A percentile compares a stretch with the other conserved stretches of the same genome.
These are phyloP conservation scores for Pseudomyrmex dendroicus DNA, from an alignment of 1,140 invertebrate genomes.

Conservation along the genomic window DNA sequence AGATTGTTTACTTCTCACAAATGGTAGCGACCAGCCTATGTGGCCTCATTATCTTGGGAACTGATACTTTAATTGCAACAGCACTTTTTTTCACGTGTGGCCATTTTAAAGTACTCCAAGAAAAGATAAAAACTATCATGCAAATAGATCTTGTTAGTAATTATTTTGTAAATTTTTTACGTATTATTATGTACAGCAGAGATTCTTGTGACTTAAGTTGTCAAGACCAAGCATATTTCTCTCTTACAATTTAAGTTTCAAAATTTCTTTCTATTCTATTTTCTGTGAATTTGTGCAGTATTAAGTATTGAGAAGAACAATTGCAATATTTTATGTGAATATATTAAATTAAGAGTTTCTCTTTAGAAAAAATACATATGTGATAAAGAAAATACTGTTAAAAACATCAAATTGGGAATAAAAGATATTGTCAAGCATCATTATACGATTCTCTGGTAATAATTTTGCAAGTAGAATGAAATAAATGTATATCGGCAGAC, in stretches of 20 bases:
- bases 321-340: neutral
- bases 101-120: slow-evolving; percentile 70
- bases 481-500: too few relatives aligned
- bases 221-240: too few relatives aligned
- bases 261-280: too few relatives aligned
- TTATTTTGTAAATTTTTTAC: neutral
- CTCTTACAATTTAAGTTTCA: too few relatives aligned
- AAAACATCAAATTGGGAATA: slow-evolving; percentile 58
- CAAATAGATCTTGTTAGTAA: slow-evolving; percentile 39
- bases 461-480: neutral
- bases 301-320: neutral
- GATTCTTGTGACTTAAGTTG: too few relatives aligned
- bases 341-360: neutral
- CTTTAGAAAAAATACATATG: slow-evolving; percentile 2
- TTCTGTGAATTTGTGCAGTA: too few relatives aligned
- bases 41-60: slow-evolving; percentile 71
- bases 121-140: slow-evolving; percentile 63
- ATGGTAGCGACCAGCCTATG: slow-evolving; percentile 70
- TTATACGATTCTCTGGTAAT: slow-evolving; percentile 69
- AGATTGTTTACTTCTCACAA: slow-evolving; percentile 73
- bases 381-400: slow-evolving; percentile 9
- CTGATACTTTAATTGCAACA: slow-evolving; percentile 75
- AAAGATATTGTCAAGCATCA: slow-evolving; percentile 69
- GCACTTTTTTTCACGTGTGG: slow-evolving; percentile 75
- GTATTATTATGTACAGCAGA: too few relatives aligned